Percentiles rank a stretch among this genome's conserved stretches.
These are phyloP conservation scores for Euwallacea similis DNA, from an alignment of 1,140 invertebrate genomes.

Conservation along the genomic window DNA sequence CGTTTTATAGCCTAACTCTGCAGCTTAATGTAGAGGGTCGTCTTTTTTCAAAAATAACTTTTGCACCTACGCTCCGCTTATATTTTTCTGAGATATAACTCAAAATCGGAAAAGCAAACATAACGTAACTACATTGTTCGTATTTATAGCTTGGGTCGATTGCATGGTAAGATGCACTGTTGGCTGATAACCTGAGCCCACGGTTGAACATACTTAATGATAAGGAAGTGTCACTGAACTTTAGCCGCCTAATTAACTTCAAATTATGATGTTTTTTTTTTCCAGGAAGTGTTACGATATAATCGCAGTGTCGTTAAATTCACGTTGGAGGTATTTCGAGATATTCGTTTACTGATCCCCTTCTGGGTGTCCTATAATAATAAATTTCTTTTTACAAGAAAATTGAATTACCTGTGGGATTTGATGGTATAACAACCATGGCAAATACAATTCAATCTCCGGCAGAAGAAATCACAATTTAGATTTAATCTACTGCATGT, in stretches of 20 bases:
- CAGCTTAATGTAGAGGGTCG: too few species aligned
- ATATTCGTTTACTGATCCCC: neutral
- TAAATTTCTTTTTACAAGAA: neutral
- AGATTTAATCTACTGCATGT: neutral
- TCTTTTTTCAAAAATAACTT: too few species aligned
- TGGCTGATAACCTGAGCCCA: neutral
- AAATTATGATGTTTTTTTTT: slow-evolving; percentile 23
- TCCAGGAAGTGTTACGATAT: slow-evolving; percentile 9
- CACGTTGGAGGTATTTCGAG: neutral
- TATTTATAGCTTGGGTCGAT: too few species aligned
- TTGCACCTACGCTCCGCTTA: too few species aligned
- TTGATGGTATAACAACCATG: neutral
- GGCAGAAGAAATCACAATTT: neutral
- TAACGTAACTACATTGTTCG: too few species aligned
- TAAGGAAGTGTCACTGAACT: slow-evolving; percentile 20
- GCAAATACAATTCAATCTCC: neutral
- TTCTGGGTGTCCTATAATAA: too few species aligned
- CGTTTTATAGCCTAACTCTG: too few species aligned
- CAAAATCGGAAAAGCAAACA: too few species aligned
- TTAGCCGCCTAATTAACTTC: slow-evolving; percentile 8
- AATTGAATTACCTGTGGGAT: neutral
- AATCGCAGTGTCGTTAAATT: slow-evolving; percentile 1
- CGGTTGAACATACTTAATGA: slow-evolving; percentile 5
- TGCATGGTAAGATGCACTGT: neutral
- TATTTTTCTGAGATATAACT: too few species aligned